phyloP scores from a whole-genome alignment of 1,140 invertebrate genomes.

The Penaeus chinensis region DNA sequence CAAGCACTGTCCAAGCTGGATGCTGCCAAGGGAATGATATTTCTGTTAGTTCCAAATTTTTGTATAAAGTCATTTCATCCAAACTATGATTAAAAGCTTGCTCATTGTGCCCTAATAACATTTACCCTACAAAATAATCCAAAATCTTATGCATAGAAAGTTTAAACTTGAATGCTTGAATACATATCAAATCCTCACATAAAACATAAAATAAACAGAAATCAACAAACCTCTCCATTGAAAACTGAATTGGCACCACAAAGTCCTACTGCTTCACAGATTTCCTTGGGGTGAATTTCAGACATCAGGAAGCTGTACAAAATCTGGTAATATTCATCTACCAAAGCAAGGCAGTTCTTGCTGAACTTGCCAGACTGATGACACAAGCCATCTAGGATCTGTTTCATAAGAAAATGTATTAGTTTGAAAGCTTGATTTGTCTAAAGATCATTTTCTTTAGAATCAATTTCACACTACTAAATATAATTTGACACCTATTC shows the following conservation, averaged over 20 bases:
- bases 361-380: constrained; percentile 79
- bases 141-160: not conserved
- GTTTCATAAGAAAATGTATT: constrained; percentile 27
- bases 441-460: no score
- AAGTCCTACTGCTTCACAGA: constrained; percentile 80
- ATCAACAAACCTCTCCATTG: constrained; percentile 59
- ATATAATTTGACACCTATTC: no score
- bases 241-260: constrained; percentile 71
- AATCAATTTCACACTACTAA: no score
- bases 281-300: constrained; percentile 76
- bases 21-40: not conserved
- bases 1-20: constrained; percentile 31
- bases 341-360: constrained; percentile 66
- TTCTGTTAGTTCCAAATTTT: not conserved
- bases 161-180: not conserved
- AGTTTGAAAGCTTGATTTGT: no score
- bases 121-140: not conserved
- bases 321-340: constrained; percentile 65
- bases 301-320: constrained; percentile 80
- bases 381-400: constrained; percentile 82
- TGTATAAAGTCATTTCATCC: no score
- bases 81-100: not conserved
- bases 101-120: not conserved
- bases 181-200: not conserved
- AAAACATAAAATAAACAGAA: not conserved